Evolutionary conservation across 2,113 vertebrate species (phyloP), one percentile per base, ranked within the genome.

Genomic region (Colaptes auratus): DNA sequence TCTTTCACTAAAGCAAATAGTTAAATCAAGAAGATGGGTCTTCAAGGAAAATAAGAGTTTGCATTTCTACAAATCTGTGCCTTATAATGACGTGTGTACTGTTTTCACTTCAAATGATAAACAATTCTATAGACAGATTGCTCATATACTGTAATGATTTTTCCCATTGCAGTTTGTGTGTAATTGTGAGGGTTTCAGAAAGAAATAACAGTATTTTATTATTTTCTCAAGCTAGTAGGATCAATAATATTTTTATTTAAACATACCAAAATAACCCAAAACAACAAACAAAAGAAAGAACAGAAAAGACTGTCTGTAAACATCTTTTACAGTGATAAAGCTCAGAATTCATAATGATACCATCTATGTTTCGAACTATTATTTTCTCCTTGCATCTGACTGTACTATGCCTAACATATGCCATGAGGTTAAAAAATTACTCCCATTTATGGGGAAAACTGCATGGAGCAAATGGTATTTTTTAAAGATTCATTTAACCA

Each of bases 361-460:
- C 24, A 65, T 8, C 50, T 65, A 50, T 65, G 52, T 39, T 83
- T 59, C 53, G 16, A 86, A 64, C 27, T 69, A 74, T 55, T 72
- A 76, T 91, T 89, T 93, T 84, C 27, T 73, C 7, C 13, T 6
- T 60, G 7, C 8, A 73, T 7, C 35, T 64, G 28, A 31, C 3
- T 56, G 46, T 92, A 52, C 46, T 82, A 56, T 70, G 52, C 21
- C 39, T 58, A 89, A 42, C 52, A 76, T 90, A 78, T 70, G 91
- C 18, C 42, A 67, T 21, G 58, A 80, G 64, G 87, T 87, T 89
- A 92, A 95, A 87, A 95, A 91, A 89, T 92, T 79, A 86, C 69
- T 80, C 72, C n/a, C 36, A 71, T 94, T 86, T 82, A 67, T 53
- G 65, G 19, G 53, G 60, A 93, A 65, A 92, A 91, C 83, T 71